Evolutionary conservation across 2,113 vertebrate species (phyloP), one percentile per base, ranked within the genome.

Genomic region (Myotis yumanensis): DNA sequence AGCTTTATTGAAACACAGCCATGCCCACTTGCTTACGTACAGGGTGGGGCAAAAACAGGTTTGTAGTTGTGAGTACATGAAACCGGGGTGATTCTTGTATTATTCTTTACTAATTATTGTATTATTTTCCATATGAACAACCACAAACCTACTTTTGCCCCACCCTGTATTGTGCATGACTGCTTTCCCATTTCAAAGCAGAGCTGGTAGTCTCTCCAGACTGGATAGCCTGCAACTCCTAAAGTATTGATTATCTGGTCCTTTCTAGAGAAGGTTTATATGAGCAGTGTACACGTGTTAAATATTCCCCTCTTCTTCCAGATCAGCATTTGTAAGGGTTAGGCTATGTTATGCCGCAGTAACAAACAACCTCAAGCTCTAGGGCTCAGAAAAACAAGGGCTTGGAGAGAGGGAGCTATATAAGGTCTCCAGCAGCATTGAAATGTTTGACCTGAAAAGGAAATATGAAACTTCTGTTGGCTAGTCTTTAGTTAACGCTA

Each of bases 1-100:
- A 96, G 72, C 46, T 96, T 96, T 94, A 87, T 92, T 90, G 77
- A 89, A 85, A 88, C 72, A 69, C 5, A 51, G 32, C 5, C 14
- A 10, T 12, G 59, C 25, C 32, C 40, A 43, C 80, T 51, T 84
- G 37, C 28, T 73, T 40, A 40, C 4, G 2, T 11, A 32, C 73
- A 51, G 28, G 46, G 28, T n/a, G 15, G 15, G 46, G 46, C 73
- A 76, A 51, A 5, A 51, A 40, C n/a, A 51, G 73, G 28, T 30
- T 76, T 76, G 2, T 18, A 20, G 73, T 32, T 51, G 28, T 20
- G 73, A 76, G 43, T 11, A 32, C 16, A 20, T 11, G 4, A 4
- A 11, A 30, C 73, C 18, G 23, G 16, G 28, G 10, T 48, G 8
- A 76, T 48, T 48, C 73, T 30, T 75, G 14, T 46, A 28, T 46